Percentiles rank a stretch among this genome's conserved stretches.
Evolutionary conservation across 2,113 vertebrate genomes (phyloP).

Genomic region (Oxygymnocypris stewartii): DNA sequence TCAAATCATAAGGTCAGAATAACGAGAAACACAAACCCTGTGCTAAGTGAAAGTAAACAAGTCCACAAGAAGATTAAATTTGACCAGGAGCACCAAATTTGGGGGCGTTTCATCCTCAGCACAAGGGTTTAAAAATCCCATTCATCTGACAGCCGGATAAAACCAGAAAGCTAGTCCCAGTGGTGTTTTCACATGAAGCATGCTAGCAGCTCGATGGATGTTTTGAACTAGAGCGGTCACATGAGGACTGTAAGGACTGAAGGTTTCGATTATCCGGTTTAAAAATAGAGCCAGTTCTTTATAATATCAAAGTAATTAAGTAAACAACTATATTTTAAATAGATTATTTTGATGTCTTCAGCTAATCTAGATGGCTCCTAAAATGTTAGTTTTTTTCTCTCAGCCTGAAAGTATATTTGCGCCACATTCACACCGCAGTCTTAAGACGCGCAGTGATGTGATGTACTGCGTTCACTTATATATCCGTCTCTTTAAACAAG

Average conservation of each 20-base stretch:
- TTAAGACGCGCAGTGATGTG: neutral
- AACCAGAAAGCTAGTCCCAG: neutral
- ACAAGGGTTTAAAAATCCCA: neutral
- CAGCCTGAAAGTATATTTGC: neutral
- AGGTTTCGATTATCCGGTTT: too few relatives aligned
- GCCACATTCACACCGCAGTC: neutral
- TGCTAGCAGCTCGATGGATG: neutral
- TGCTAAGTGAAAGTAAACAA: too few relatives aligned
- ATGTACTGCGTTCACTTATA: neutral
- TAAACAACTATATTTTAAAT: neutral
- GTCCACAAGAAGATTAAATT: too few relatives aligned
- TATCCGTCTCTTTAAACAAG: conserved; percentile 47
- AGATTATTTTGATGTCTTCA: neutral
- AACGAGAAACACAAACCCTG: too few relatives aligned
- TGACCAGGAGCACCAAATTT: too few relatives aligned
- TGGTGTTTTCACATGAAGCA: too few relatives aligned
- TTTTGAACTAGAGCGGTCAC: too few relatives aligned
- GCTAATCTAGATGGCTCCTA: neutral
- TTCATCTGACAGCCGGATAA: neutral
- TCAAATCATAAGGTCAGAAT: too few relatives aligned
- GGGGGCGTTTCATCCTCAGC: too few relatives aligned
- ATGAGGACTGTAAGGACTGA: neutral
- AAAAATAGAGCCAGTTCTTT: neutral
- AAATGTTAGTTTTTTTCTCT: too few relatives aligned
- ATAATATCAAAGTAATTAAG: neutral